phyloP scores from a whole-genome alignment of 2,113 vertebrate genomes.

The Vidua chalybeata region DNA sequence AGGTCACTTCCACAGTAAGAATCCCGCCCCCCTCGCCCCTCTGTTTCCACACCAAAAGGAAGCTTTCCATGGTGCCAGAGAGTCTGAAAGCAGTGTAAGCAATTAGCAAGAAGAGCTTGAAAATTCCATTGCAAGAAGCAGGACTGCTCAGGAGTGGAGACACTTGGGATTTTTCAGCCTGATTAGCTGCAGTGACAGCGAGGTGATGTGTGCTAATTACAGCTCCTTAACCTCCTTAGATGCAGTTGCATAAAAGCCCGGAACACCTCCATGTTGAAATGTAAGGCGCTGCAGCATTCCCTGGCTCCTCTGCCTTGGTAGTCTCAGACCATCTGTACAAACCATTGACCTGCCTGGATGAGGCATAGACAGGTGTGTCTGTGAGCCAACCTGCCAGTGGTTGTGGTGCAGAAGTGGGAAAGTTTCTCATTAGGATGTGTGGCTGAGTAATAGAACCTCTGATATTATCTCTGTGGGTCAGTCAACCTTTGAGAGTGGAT shows the following conservation, averaged over 20 bases:
- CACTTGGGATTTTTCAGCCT: slow-evolving; percentile 56
- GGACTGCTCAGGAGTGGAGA: slow-evolving; percentile 34
- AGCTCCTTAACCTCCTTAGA: slow-evolving; percentile 48
- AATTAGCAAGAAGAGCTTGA: slow-evolving; percentile 45
- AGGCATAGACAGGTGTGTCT: slow-evolving; percentile 41
- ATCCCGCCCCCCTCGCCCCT: fast-evolving
- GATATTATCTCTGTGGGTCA: slow-evolving; percentile 25
- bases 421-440: slow-evolving; percentile 27
- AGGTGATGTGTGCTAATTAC: slow-evolving; percentile 51
- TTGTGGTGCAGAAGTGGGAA: slow-evolving; percentile 8
- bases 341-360: slow-evolving; percentile 1
- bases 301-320: neutral
- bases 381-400: neutral
- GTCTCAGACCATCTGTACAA: neutral
- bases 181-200: slow-evolving; percentile 31
- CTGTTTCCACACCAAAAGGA: slow-evolving; percentile 10
- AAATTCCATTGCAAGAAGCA: slow-evolving; percentile 29
- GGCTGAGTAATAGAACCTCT: neutral
- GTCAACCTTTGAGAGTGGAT: neutral
- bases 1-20: neutral
- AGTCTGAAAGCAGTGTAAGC: slow-evolving; percentile 49
- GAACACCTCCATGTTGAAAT: neutral
- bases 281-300: neutral
- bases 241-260: slow-evolving; percentile 47
- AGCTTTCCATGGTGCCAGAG: slow-evolving; percentile 32